These are phyloP conservation scores for Muntiacus muntjak DNA, from an alignment of 2,113 vertebrate species.

Conservation along the genomic window DNA sequence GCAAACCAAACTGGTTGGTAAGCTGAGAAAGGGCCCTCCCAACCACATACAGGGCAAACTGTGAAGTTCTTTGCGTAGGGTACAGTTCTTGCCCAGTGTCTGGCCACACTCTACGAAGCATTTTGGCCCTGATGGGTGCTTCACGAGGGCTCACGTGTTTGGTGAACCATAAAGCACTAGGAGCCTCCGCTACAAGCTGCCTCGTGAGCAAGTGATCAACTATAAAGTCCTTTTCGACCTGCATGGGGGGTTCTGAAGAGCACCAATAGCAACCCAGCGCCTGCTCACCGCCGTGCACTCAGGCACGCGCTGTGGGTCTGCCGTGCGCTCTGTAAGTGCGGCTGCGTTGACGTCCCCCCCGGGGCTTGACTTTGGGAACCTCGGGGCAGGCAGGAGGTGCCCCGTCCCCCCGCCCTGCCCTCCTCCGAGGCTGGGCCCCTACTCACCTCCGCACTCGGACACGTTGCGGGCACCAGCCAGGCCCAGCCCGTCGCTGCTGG, in stretches of 20 bases:
- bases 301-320: rapidly evolving
- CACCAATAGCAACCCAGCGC: rapidly evolving
- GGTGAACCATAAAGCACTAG: rapidly evolving
- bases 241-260: rapidly evolving
- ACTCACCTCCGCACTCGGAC: constrained; percentile 94
- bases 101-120: rapidly evolving
- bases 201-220: rapidly evolving
- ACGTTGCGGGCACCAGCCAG: constrained; percentile 88
- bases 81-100: neutral
- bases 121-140: rapidly evolving
- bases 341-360: rapidly evolving
- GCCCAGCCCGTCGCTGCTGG: constrained; percentile 88
- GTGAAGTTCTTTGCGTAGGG: neutral
- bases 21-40: neutral
- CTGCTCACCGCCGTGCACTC: rapidly evolving
- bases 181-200: rapidly evolving
- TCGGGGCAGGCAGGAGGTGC: neutral
- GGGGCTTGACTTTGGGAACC: neutral
- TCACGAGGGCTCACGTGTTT: rapidly evolving
- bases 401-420: neutral
- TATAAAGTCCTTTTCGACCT: neutral
- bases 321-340: rapidly evolving
- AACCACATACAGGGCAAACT: rapidly evolving
- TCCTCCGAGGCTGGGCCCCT: neutral
- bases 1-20: neutral